Conservation (phyloP, 2,888 invertebrate species). For the Andrena praecox region DNA sequence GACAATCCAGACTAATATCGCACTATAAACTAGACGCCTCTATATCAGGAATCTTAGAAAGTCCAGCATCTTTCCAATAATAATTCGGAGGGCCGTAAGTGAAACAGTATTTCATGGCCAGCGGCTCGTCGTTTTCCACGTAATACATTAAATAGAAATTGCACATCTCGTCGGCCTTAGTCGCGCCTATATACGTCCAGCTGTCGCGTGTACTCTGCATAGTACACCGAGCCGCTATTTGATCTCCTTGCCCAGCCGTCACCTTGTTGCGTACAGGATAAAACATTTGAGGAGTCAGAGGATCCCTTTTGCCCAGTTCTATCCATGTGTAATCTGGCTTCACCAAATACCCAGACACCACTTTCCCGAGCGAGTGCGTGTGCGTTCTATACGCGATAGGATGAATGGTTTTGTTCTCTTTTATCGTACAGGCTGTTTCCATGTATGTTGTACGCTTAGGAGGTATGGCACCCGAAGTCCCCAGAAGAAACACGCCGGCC, state of each 20-base stretch:
- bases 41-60: constrained; percentile 91
- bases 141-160: constrained; percentile 98
- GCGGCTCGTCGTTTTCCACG: constrained; percentile 91
- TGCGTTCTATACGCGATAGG: constrained; percentile 98
- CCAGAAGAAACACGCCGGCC: constrained; percentile 96
- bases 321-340: constrained; percentile 90
- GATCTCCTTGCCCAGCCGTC: constrained; percentile 90
- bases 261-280: constrained; percentile 90
- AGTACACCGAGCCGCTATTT: constrained; percentile 95
- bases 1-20: not conserved
- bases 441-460: constrained; percentile 91
- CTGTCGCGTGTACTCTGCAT: constrained; percentile 91
- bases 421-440: constrained; percentile 95
- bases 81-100: constrained; percentile 93
- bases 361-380: constrained; percentile 94
- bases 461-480: constrained; percentile 93
- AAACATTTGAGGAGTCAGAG: constrained; percentile 97
- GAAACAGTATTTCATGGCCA: constrained; percentile 93
- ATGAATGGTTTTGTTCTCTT: constrained; percentile 93
- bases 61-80: constrained; percentile 90
- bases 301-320: constrained; percentile 94
- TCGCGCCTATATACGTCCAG: constrained; percentile 91
- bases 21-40: constrained; percentile 88
- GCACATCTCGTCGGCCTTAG: constrained; percentile 97
- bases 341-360: constrained; percentile 92